Evolutionary conservation across 2,888 invertebrate genomes (phyloP), one percentile per base, ranked within the genome.

Genomic region (Leptinotarsa peninsularis): DNA sequence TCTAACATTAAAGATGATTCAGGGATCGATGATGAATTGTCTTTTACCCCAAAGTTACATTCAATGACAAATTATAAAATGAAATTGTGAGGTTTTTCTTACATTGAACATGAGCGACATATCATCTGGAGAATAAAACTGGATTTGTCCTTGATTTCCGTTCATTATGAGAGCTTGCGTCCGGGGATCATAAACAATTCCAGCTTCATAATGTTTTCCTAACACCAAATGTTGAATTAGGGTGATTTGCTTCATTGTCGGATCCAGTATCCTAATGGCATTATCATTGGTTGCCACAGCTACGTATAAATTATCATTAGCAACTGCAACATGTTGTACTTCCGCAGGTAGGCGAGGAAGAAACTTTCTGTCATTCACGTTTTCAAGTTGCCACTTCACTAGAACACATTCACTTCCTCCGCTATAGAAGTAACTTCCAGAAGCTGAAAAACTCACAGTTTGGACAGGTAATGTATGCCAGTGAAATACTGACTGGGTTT

Each of bases 371-470:
- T 82, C 78, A 27, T 81, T 74, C 0, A 90, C 87, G 81, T 90
- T 89, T 54, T 89, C 87, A 27, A 92, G 78, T 71, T 90, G 89
- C 96, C 96, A 96, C 85, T 93, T 93, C 0, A 96, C 95, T 70
- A 96, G 86, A 0, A 94, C 94, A 83, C 92, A 91, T 86, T 96
- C 96, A 67, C 90, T 73, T n/a, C 94, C 96, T 13, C 95, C 94
- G 82, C 94, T 94, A 82, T 92, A 93, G 85, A 96, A 91, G 79
- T 91, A 90, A 14, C 91, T 91, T 23, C 95, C 95, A 87, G 87
- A 82, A 2, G 85, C 82, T 15, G 94, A 92, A 84, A 95, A 95
- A 1, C 89, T 88, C 18, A 96, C 85, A 84, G 93, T 91, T 66
- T 90, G 89, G 0, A 95, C 92, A 50, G 93, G 91, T 67, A 94